Evolutionary conservation across 2,888 invertebrate species (phyloP).

Genomic region (Phortica magna): DNA sequence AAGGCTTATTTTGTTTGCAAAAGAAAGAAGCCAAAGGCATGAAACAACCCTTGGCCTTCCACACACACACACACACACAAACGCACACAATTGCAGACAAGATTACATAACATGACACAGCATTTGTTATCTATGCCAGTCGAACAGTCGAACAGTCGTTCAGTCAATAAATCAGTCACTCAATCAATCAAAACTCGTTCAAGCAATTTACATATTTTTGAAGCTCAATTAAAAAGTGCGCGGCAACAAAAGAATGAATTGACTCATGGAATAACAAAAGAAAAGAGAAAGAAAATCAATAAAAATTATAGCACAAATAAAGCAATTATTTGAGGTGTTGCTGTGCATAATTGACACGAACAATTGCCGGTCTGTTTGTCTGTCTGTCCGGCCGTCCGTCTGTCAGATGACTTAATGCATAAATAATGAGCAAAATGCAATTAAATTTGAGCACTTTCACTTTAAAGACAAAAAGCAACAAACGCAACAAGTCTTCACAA

Average conservation of each 20-base stretch:
- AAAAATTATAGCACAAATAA: slow-evolving; percentile 20
- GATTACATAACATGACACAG: slow-evolving; percentile 65
- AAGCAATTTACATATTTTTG: slow-evolving; percentile 28
- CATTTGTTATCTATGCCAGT: slow-evolving; percentile 43
- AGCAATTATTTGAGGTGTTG: not conserved
- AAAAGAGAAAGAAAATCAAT: slow-evolving; percentile 17
- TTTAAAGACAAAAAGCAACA: too few relatives aligned
- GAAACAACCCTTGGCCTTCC: slow-evolving; percentile 1
- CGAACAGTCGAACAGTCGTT: not conserved
- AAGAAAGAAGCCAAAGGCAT: not conserved
- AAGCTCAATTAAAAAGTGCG: slow-evolving; percentile 7
- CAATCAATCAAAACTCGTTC: slow-evolving; percentile 28
- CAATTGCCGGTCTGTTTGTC: not conserved
- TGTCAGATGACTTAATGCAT: not conserved
- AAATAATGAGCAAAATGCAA: too few relatives aligned
- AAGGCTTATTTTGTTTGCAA: not conserved
- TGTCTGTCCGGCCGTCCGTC: not conserved
- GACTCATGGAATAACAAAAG: not conserved
- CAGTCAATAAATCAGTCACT: slow-evolving; percentile 2
- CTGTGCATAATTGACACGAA: not conserved
- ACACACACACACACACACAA: not conserved
- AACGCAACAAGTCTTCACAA: too few relatives aligned
- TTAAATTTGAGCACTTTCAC: too few relatives aligned
- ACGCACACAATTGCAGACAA: not conserved
- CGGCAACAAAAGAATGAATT: not conserved